Percentiles rank a stretch among this genome's conserved stretches.
These are phyloP conservation scores for Onychostoma macrolepis DNA, from an alignment of 2,113 vertebrate genomes.

Conservation along the genomic window DNA sequence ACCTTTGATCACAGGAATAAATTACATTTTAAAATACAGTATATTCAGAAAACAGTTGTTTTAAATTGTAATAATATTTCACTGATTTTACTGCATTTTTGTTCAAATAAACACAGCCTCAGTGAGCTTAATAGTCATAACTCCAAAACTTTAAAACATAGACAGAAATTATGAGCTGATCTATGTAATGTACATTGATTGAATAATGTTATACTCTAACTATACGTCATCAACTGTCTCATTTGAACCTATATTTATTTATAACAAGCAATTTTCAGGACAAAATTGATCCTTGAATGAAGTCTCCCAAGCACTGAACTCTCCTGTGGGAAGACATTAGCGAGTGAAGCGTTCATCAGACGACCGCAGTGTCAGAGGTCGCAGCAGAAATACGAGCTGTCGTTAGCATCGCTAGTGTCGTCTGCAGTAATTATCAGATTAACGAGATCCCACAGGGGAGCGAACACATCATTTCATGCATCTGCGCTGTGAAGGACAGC, in stretches of 20 bases:
- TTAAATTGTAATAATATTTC: not conserved
- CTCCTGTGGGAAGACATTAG: not conserved
- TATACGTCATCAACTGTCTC: not conserved
- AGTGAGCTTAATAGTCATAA: too few species aligned
- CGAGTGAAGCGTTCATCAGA: not conserved
- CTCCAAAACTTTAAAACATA: not conserved
- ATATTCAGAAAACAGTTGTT: not conserved
- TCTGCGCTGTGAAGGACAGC: conserved; percentile 43
- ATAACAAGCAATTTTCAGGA: not conserved
- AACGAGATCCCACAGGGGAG: conserved; percentile 35
- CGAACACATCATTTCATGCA: conserved; percentile 28
- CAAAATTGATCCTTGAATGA: not conserved
- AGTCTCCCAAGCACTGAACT: not conserved
- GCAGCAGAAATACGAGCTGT: conserved; percentile 11
- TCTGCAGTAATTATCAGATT: conserved; percentile 45
- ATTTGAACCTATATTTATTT: not conserved
- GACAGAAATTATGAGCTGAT: not conserved
- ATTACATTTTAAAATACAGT: not conserved
- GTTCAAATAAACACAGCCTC: not conserved
- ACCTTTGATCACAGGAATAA: not conserved
- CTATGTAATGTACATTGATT: not conserved
- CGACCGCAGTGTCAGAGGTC: not conserved
- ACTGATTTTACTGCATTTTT: not conserved
- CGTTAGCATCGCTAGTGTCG: conserved; percentile 33
- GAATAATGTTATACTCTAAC: not conserved